These are phyloP conservation scores for Chymomyza fuscimana DNA, from an alignment of 2,888 invertebrate genomes.

Conservation along the genomic window DNA sequence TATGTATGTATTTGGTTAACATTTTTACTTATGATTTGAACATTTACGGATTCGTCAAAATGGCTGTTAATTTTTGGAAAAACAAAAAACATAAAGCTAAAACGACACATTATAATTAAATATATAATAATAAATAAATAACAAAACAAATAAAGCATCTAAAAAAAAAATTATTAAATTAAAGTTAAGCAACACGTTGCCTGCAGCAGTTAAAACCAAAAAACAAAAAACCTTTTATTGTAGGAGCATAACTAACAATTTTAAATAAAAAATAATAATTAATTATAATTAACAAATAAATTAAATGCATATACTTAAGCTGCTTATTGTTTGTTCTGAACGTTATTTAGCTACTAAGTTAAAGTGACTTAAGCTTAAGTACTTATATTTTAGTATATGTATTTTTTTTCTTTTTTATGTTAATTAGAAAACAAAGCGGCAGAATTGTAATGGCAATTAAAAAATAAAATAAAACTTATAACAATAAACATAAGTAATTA, in stretches of 20 bases:
- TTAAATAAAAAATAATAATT: slow-evolving; percentile 11
- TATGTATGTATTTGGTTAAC: slow-evolving; percentile 54
- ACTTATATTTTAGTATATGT: slow-evolving; percentile 35
- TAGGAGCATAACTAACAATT: slow-evolving; percentile 31
- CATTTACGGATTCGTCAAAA: slow-evolving; percentile 78
- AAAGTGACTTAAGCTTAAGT: slow-evolving; percentile 47
- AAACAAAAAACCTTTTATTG: slow-evolving; percentile 33
- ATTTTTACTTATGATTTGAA: slow-evolving; percentile 62
- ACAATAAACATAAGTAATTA: slow-evolving; percentile 18
- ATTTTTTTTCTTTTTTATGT: slow-evolving; percentile 40
- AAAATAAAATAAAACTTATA: slow-evolving; percentile 16
- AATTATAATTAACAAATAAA: slow-evolving; percentile 34
- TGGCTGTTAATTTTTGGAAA: slow-evolving; percentile 80
- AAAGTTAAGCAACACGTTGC: slow-evolving; percentile 65
- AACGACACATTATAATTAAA: slow-evolving; percentile 36
- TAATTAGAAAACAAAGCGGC: slow-evolving; percentile 14
- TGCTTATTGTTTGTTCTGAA: slow-evolving; percentile 61
- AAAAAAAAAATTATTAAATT: slow-evolving; percentile 44
- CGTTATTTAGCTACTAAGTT: slow-evolving; percentile 35
- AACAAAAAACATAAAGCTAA: slow-evolving; percentile 85
- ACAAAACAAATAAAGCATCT: slow-evolving; percentile 37
- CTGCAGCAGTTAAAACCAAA: slow-evolving; percentile 49
- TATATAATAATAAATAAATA: slow-evolving; percentile 28
- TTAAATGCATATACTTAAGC: slow-evolving; percentile 53
- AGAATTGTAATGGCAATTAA: slow-evolving; percentile 23